phyloP scores from a whole-genome alignment of 2,113 vertebrate species.

The Blennius ocellaris region DNA sequence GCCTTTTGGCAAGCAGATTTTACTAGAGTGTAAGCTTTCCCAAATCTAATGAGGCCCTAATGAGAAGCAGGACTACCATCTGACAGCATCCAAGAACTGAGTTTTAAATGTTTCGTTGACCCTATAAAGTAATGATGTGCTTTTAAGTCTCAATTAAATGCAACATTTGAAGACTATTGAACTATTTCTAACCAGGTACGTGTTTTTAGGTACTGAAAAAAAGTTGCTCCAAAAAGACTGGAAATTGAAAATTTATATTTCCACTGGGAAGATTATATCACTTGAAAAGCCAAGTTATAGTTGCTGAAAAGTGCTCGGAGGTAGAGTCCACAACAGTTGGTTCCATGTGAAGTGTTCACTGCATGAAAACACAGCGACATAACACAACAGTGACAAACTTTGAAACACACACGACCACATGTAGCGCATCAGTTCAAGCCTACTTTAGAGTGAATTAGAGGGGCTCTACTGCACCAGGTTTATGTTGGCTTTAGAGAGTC shows the following conservation, averaged over 20 bases:
- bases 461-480: conserved; percentile 45
- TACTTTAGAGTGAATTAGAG: conserved; percentile 32
- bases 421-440: conserved; percentile 20
- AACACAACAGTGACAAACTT: conserved; percentile 58
- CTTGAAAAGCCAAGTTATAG: conserved; percentile 30
- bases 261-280: background rate
- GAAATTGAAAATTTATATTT: too few species aligned
- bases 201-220: background rate
- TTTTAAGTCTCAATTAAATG: background rate
- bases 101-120: background rate
- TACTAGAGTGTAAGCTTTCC: too few species aligned
- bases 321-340: background rate
- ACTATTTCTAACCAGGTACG: background rate
- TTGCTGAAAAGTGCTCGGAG: background rate
- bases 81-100: too few species aligned
- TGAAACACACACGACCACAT: conserved; percentile 18
- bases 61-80: too few species aligned
- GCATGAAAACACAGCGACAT: conserved; percentile 18
- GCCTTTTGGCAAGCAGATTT: too few species aligned
- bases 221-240: too few species aligned
- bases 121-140: background rate
- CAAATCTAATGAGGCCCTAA: too few species aligned
- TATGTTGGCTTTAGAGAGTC: conserved; percentile 64
- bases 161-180: too few species aligned
- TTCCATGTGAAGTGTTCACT: background rate